Percentiles rank a stretch among this genome's conserved stretches.
Conservation (phyloP, 92 coral and sea anemone genomes). For the Zoanthus sociatus region DNA sequence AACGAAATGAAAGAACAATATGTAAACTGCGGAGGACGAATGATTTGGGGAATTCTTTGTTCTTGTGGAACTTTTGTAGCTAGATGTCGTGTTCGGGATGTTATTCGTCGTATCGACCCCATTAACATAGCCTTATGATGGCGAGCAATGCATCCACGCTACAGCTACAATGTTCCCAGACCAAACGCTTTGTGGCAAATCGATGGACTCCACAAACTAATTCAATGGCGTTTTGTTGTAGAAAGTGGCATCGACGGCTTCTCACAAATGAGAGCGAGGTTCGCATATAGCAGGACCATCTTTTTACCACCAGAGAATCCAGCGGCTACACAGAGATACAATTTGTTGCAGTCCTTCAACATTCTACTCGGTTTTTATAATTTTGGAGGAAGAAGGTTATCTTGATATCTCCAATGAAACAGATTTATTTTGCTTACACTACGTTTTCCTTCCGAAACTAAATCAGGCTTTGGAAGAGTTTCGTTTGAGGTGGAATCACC, state of each 20-base stretch:
- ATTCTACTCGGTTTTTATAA: neutral
- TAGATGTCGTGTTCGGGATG: conserved; percentile 52
- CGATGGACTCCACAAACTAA: conserved; percentile 21
- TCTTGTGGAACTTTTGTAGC: conserved; percentile 40
- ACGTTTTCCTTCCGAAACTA: conserved; percentile 31
- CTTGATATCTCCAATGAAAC: conserved; percentile 25
- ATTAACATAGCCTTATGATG: conserved; percentile 45
- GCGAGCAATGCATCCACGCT: conserved; percentile 49
- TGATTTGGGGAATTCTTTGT: conserved; percentile 56
- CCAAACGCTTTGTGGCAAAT: conserved; percentile 25
- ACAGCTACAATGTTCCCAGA: conserved; percentile 20
- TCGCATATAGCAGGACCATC: conserved; percentile 8
- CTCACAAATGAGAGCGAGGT: conserved; percentile 6
- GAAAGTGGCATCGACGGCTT: conserved; percentile 22
- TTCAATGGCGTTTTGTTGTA: conserved; percentile 17
- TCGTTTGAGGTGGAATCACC: conserved; percentile 46
- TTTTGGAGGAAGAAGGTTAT: conserved; percentile 25
- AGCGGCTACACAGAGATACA: conserved; percentile 1
- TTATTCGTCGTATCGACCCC: conserved; percentile 55
- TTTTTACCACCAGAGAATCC: conserved; percentile 14
- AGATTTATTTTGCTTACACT: conserved; percentile 40
- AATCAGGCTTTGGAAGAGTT: conserved; percentile 43
- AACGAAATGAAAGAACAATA: conserved; percentile 25
- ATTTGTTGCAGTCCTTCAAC: conserved; percentile 7
- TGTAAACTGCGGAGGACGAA: conserved; percentile 59